Conservation (phyloP, 37 sponge, comb jelly and placozoan genomes). For the Eunapius fragilis region DNA sequence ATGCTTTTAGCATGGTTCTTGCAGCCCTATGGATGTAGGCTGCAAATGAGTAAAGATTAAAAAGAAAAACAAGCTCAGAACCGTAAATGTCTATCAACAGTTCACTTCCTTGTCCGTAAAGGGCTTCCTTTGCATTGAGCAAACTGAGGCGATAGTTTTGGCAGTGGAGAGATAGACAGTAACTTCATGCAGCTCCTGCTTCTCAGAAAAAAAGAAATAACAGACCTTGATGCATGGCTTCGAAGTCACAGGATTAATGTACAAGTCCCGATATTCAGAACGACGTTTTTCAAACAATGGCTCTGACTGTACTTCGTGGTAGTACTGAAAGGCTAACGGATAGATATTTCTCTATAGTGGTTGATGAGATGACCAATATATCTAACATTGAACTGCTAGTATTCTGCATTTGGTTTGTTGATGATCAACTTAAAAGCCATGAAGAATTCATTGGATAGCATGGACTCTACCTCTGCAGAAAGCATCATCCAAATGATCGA, state of each 20-base stretch:
- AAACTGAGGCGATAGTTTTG: not conserved
- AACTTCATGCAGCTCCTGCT: slow-evolving; percentile 54
- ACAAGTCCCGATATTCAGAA: slow-evolving; percentile 45
- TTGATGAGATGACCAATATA: slow-evolving; percentile 44
- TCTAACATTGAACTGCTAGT: slow-evolving; percentile 60
- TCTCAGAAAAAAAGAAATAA: slow-evolving; percentile 31
- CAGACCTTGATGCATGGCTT: slow-evolving; percentile 29
- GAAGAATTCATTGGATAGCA: slow-evolving; percentile 49
- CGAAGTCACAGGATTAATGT: slow-evolving; percentile 18
- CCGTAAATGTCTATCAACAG: slow-evolving; percentile 9
- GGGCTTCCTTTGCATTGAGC: slow-evolving; percentile 37
- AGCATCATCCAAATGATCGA: slow-evolving; percentile 30
- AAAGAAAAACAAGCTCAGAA: slow-evolving; percentile 30
- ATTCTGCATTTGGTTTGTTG: slow-evolving; percentile 49
- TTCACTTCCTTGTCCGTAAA: slow-evolving; percentile 40
- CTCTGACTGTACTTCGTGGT: slow-evolving; percentile 22
- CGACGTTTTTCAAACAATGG: slow-evolving; percentile 32
- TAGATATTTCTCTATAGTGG: slow-evolving; percentile 18
- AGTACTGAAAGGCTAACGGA: slow-evolving; percentile 8
- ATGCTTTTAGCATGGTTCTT: slow-evolving; percentile 33
- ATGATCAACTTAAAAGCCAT: slow-evolving; percentile 38
- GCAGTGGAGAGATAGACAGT: slow-evolving; percentile 17
- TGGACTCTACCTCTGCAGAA: slow-evolving; percentile 25
- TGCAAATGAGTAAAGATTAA: slow-evolving; percentile 8
- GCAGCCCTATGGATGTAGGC: slow-evolving; percentile 25